Evolutionary conservation across 1,140 invertebrate genomes (phyloP), one percentile per base, ranked within the genome.

Genomic region (Drosophila sucinea): DNA sequence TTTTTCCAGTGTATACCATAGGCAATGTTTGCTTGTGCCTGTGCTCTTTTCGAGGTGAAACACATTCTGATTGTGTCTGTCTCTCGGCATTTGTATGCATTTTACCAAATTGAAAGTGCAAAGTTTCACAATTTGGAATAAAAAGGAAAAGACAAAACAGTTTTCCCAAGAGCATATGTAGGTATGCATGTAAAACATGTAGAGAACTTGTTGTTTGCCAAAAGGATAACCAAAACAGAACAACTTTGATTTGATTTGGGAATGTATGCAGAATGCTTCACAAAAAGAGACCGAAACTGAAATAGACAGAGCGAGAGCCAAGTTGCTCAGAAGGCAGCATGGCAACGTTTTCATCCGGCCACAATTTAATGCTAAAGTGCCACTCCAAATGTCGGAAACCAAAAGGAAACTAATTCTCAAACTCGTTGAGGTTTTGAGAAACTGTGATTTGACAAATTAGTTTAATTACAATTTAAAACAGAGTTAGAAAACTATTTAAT

Each of bases 101-200:
- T 74, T 76, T 77, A 38, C 78, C 74, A 60, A 77, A 86, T 79
- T 86, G 82, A 76, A 82, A 87, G 84, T 89, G 80, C 79, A 83
- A 87, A 87, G 76, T 83, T 87, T 84, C 30, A 17, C 60, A 81
- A 70, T 80, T 78, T 41, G 67, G 68, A 79, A 79, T 70, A 71
- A 73, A 71, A 73, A 67, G 27, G 58, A 56, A 68, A 71, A 32
- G 33, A 23, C 4, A 41, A 51, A 25, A 10, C 61, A 30, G 61
- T 51, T 32, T 32, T 51, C 38, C 41, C 32, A 47, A 30, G 17
- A 60, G 65, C 66, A 47, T 58, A 64, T 38, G 10, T 10, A 38
- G 79, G 83, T 58, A 64, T 38, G 10, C 10, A 38, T 82, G 83
- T 38, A 70, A 56, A 77, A 69, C 67, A 83, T 62, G 40, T 58